Base-by-base conservation (phyloP, 2,797 vertebrate genomes). In the Crenuchus spilurus region DNA sequence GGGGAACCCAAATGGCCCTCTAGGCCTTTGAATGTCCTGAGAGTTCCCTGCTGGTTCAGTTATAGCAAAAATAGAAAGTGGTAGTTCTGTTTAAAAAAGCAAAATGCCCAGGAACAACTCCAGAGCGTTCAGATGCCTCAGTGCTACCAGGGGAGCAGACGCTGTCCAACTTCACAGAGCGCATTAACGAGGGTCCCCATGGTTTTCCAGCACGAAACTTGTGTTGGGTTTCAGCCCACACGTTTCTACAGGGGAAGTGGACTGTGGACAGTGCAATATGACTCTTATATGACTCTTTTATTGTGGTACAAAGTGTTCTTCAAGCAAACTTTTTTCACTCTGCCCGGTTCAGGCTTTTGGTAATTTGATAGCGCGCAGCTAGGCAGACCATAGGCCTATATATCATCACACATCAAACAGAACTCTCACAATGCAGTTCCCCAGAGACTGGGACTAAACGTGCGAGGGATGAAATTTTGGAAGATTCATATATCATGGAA, bases 211-310 rank as follows among this genome's bases (percentile, higher is more conserved):
- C 77, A 79, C 78, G 82, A 81, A 87, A 88, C 86, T 84, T 88
- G 87, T 87, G 85, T 87, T 90, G 86, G 84, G 84, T 91, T 92
- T 91, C 86, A 90, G 90, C 90, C 89, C 87, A 88, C 88, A 90
- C 88, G 84, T 88, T 86, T 84, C 85, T 83, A 81, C 85, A 85
- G 84, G 89, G 87, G 87, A 89, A 74, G 62, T 64, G 42, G 16
- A 64, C 42, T 64, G 76, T 65, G 51, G 58, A 61, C 71, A 73
- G 86, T 85, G 86, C 85, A 88, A 89, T 88, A 85, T 80, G 64
- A 76, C 80, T 85, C 70, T 76, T 26, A 64, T 64, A 64, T 18
- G 8, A 46, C 55, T 74, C 78, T 87, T 90, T 90, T 90, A 90
- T 88, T 88, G 81, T 83, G 84, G 66, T 77, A 83, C 54, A 85